Evolutionary conservation across 1,140 invertebrate genomes (phyloP), one percentile per base, ranked within the genome.

Genomic region (Mesaphorura yosii): DNA sequence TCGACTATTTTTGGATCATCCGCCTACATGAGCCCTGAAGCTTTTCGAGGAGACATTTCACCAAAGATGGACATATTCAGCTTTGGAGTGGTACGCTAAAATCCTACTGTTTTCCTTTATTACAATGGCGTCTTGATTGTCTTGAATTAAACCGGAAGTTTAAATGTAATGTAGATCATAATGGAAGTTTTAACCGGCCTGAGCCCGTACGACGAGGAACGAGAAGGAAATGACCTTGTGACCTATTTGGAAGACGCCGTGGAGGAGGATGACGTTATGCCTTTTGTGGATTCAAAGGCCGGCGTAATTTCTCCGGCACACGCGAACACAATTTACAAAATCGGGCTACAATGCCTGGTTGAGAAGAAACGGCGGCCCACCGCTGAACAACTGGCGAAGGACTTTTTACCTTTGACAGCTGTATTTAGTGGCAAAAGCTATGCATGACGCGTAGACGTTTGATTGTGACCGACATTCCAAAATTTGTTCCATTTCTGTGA

Each of bases 11-110:
- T 79, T 60, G 83, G 83, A 15, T 85, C 83, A 7, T 74, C 73
- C 3, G 78, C 79, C 0, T 86, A 87, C 66, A 83, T 86, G 81
- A 76, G 83, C 26, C 81, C 79, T 1, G 83, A 87, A 70, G 81
- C 80, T 6, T 76, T 78, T 59, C 68, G 73, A 47, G 80, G 81
- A 2, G 79, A 83, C 41, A 71, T 86, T 39, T 82, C 82, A 23
- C 73, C 78, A 17, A 83, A 84, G 72, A 73, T 81, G 57, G 84
- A 86, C 65, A 76, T 80, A 14, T 87, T 78, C 66, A 84, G 83
- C 65, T 86, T 78, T 73, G 84, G 83, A 6, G 78, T 87, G 39
- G 82, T 83, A 62, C 50, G 51, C 34, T 29, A 26, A 42, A 28
- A 6, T 28, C 12, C 4, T 5, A 41, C 5, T n/a, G 7, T 4